These are phyloP conservation scores for Nanger granti DNA, from an alignment of 2,113 vertebrate genomes.

Conservation along the genomic window DNA sequence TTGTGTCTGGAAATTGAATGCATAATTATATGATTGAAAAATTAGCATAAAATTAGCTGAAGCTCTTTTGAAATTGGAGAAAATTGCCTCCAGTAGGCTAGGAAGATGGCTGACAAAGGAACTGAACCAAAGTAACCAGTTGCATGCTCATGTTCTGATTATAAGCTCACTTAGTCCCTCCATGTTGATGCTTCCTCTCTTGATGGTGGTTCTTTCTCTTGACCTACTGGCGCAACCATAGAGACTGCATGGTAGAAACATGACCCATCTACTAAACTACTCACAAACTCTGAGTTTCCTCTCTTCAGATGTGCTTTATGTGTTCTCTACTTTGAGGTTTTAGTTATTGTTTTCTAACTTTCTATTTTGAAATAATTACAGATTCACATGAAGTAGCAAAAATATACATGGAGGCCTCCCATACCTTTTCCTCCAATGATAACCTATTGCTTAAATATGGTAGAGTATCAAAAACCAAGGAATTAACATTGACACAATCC, in stretches of 20 bases:
- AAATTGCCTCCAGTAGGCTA: not conserved
- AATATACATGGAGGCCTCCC: not conserved
- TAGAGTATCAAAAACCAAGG: not conserved
- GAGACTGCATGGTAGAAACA: not conserved
- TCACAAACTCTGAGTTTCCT: not conserved
- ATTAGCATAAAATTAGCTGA: not conserved
- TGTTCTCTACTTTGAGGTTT: not conserved
- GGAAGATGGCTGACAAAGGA: not conserved
- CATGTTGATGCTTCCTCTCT: not conserved
- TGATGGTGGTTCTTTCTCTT: not conserved
- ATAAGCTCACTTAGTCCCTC: not conserved
- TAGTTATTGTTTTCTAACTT: not conserved
- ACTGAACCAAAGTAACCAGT: not conserved
- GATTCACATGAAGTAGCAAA: not conserved
- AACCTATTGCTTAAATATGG: not conserved
- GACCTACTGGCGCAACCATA: accelerated
- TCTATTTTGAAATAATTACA: not conserved
- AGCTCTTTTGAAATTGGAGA: not conserved
- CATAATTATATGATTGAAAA: not conserved
- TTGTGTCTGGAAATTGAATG: not conserved
- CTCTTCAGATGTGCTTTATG: not conserved
- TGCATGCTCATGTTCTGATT: not conserved
- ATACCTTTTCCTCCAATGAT: not conserved
- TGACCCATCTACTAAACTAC: not conserved
- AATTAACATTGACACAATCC: not conserved